These are phyloP conservation scores for Sclerodermus sp. DNA, from an alignment of 2,888 invertebrate species.

Conservation along the genomic window DNA sequence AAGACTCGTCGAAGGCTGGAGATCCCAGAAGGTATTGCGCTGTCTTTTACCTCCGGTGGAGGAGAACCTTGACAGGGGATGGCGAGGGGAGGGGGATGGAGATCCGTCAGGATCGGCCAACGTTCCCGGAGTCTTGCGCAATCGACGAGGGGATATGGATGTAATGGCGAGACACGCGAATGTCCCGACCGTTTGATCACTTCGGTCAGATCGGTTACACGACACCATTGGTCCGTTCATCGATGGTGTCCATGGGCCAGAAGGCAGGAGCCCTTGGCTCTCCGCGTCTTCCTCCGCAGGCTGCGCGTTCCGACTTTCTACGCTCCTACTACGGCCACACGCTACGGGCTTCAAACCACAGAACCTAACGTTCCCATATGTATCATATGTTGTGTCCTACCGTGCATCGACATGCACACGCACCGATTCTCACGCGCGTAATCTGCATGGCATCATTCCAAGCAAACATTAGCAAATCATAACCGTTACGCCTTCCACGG, in stretches of 20 bases:
- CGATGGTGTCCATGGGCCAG: background rate
- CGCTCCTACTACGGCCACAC: slow-evolving; percentile 36
- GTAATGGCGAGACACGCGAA: no score
- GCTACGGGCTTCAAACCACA: slow-evolving; percentile 56
- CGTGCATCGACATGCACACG: slow-evolving; percentile 35
- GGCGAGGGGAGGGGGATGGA: no score
- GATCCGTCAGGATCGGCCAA: no score
- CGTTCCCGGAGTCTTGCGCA: no score
- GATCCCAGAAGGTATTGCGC: no score
- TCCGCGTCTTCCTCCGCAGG: slow-evolving; percentile 8
- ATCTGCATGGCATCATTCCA: background rate
- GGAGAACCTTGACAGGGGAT: no score
- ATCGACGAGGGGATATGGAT: no score
- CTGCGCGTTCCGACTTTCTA: slow-evolving; percentile 10
- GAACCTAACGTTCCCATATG: slow-evolving; percentile 56
- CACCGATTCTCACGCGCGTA: slow-evolving; percentile 29
- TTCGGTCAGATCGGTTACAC: slow-evolving; percentile 38
- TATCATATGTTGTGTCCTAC: slow-evolving; percentile 55
- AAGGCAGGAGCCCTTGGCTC: slow-evolving; percentile 9
- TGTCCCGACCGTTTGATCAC: no score
- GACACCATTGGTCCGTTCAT: slow-evolving; percentile 30
- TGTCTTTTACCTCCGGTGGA: no score
- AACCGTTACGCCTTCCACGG: no score
- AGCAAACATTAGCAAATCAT: no score
- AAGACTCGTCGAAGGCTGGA: no score